phyloP scores from a whole-genome alignment of 2,113 vertebrate species.

The Eleginops maclovinus region DNA sequence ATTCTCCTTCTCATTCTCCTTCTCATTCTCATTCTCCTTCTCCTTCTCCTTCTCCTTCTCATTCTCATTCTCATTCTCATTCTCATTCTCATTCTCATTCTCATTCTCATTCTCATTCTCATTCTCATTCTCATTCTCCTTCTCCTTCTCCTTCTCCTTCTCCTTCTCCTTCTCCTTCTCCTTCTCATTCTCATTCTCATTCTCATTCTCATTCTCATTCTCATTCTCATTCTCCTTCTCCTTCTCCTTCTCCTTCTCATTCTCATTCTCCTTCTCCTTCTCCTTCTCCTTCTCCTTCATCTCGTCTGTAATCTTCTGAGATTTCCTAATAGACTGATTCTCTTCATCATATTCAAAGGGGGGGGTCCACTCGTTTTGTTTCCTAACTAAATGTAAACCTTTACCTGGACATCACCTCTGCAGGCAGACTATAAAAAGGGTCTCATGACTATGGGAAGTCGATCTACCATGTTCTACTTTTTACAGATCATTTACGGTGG shows the following conservation, averaged over 20 bases:
- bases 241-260: conserved; percentile 3
- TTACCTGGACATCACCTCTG: conserved; percentile 50
- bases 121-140: not conserved
- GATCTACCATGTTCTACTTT: not conserved
- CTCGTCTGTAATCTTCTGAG: conserved; percentile 45
- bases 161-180: conserved; percentile 3
- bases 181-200: conserved; percentile 12
- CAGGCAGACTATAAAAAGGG: conserved; percentile 53
- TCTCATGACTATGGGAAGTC: conserved; percentile 19
- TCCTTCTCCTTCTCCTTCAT: conserved; percentile 15
- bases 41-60: conserved; percentile 7
- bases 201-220: too few species aligned
- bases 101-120: too few species aligned
- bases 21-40: too few species aligned
- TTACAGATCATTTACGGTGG: conserved; percentile 29
- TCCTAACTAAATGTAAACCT: conserved; percentile 37
- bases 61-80: not conserved
- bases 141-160: not conserved
- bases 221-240: not conserved
- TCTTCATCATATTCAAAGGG: conserved; percentile 15
- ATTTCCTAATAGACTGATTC: conserved; percentile 45
- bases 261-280: not conserved
- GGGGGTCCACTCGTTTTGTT: conserved; percentile 32
- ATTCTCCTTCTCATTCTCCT: too few species aligned
- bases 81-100: too few species aligned